Conservation (phyloP, 2,888 invertebrate genomes). For the Auanema sp. region DNA sequence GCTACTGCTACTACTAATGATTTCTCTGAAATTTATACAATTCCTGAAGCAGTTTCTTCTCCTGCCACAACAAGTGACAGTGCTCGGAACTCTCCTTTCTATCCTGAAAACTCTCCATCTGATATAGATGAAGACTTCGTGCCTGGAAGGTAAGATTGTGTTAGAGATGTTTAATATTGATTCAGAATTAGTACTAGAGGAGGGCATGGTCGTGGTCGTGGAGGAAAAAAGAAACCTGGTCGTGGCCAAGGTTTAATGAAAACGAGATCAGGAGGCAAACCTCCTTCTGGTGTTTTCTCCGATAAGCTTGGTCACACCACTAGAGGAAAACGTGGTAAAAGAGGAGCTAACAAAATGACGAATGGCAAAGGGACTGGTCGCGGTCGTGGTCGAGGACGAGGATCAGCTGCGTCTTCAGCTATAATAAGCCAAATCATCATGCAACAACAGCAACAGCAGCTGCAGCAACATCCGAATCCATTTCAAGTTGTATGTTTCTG, state of each 20-base stretch:
- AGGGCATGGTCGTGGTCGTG: conserved; percentile 21
- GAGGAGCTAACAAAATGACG: conserved; percentile 23
- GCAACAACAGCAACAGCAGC: conserved; percentile 10
- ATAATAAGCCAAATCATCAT: conserved; percentile 2
- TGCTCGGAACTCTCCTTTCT: conserved; percentile 43
- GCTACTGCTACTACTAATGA: not conserved
- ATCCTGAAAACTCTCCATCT: conserved; percentile 30
- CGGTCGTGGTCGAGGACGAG: conserved; percentile 32
- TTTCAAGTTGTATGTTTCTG: not conserved
- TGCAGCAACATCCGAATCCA: conserved; percentile 11
- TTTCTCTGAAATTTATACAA: conserved; percentile 7
- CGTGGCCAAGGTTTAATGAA: conserved; percentile 32
- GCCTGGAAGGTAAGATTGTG: conserved; percentile 25
- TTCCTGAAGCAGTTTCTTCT: conserved; percentile 13
- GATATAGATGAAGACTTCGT: conserved; percentile 49
- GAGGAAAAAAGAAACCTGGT: conserved; percentile 45
- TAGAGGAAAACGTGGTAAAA: conserved; percentile 43
- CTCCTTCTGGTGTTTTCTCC: conserved; percentile 30
- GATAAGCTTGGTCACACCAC: conserved; percentile 29
- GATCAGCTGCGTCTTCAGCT: not conserved
- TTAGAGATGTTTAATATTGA: not conserved
- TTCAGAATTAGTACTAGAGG: conserved; percentile 22
- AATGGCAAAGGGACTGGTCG: conserved; percentile 32
- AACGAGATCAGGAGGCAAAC: conserved; percentile 26
- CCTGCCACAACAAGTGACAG: conserved; percentile 35